Percentiles rank a stretch among this genome's conserved stretches.
phyloP scores from a whole-genome alignment of 2,113 vertebrate species.

The Coreoperca whiteheadi region DNA sequence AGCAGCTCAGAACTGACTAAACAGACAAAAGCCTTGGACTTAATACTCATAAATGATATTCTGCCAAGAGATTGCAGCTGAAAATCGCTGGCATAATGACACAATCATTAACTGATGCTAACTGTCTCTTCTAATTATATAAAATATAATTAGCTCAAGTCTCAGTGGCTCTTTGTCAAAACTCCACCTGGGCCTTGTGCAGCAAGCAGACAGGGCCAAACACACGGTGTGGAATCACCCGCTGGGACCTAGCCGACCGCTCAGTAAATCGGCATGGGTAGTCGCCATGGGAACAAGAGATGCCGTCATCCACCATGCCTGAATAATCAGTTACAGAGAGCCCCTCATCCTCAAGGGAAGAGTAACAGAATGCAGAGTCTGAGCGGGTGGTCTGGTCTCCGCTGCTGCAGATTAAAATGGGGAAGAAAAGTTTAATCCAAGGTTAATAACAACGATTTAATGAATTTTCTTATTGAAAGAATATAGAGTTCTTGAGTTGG shows the following conservation, averaged over 20 bases:
- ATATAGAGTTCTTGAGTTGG: slow-evolving; percentile 10
- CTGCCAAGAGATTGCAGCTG: slow-evolving; percentile 23
- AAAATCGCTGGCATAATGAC: slow-evolving; percentile 42
- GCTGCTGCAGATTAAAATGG: slow-evolving; percentile 62
- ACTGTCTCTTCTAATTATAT: slow-evolving; percentile 40
- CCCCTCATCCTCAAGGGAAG: slow-evolving; percentile 60
- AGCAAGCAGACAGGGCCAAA: slow-evolving; percentile 88
- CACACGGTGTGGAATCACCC: slow-evolving; percentile 90
- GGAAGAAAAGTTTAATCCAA: slow-evolving; percentile 55
- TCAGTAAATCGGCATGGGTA: slow-evolving; percentile 93
- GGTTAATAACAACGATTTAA: slow-evolving; percentile 53
- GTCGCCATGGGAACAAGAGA: slow-evolving; percentile 88
- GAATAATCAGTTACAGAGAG: slow-evolving; percentile 68
- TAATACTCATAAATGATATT: slow-evolving; percentile 2
- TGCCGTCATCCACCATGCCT: slow-evolving; percentile 66
- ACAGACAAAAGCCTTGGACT: neutral
- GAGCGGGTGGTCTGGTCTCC: slow-evolving; percentile 55
- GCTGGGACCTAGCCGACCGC: slow-evolving; percentile 79
- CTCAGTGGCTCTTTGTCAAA: slow-evolving; percentile 45
- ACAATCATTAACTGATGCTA: slow-evolving; percentile 33
- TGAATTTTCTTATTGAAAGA: slow-evolving; percentile 35
- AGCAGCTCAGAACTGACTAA: slow-evolving; percentile 11
- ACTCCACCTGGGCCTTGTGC: slow-evolving; percentile 80
- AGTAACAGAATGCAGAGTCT: slow-evolving; percentile 55
- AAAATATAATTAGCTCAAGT: slow-evolving; percentile 56